These are phyloP conservation scores for Laticauda laticaudata DNA, from an alignment of 2,113 vertebrate genomes.

Conservation along the genomic window DNA sequence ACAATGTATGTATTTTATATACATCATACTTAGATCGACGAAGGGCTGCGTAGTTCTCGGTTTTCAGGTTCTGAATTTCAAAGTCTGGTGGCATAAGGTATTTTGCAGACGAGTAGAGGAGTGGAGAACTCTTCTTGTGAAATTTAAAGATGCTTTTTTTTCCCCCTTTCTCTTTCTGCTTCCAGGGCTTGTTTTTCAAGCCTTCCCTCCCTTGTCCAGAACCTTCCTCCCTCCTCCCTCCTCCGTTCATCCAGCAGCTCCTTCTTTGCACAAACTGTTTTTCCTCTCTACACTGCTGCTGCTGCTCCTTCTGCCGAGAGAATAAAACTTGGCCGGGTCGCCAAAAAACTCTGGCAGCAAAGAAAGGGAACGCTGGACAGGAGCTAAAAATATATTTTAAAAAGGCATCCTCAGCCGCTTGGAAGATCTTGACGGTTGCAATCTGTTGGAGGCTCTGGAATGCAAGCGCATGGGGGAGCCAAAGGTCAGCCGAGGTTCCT, in stretches of 20 bases:
- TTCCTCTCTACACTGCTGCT: constrained; percentile 21
- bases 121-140: no score
- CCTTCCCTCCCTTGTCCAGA: constrained; percentile 6
- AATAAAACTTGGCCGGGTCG: constrained; percentile 61
- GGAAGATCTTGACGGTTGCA: constrained; percentile 67
- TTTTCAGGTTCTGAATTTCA: no score
- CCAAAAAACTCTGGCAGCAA: constrained; percentile 59
- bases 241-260: constrained; percentile 27
- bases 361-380: constrained; percentile 70
- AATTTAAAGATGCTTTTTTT: not conserved
- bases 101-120: no score
- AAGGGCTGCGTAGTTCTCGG: no score
- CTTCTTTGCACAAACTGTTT: constrained; percentile 47
- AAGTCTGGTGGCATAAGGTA: no score
- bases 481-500: constrained; percentile 77
- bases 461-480: constrained; percentile 70
- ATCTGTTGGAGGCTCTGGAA: constrained; percentile 76
- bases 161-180: not conserved
- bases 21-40: no score
- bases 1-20: no score
- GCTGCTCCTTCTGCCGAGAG: not conserved
- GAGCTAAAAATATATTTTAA: constrained; percentile 77
- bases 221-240: constrained; percentile 4
- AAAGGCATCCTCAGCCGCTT: constrained; percentile 37
- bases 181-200: not conserved